These are phyloP conservation scores for Protobothrops mucrosquamatus DNA, from an alignment of 2,113 vertebrate species.

Conservation along the genomic window DNA sequence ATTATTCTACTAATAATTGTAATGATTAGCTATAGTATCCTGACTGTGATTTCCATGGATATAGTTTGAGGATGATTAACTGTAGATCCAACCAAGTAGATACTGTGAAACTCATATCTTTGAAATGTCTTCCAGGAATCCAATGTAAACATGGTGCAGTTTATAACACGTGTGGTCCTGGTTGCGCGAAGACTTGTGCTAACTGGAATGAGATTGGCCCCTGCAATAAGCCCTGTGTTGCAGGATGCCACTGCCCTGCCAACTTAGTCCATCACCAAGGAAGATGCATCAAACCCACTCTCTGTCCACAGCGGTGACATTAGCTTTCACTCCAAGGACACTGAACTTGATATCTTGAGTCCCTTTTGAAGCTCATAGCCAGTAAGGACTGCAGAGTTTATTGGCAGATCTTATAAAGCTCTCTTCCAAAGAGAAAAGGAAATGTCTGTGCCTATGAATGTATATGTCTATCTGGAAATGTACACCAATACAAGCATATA, in stretches of 20 bases:
- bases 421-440: slow-evolving; percentile 25
- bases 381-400: slow-evolving; percentile 60
- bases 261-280: slow-evolving; percentile 89
- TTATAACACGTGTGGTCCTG: slow-evolving; percentile 94
- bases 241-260: slow-evolving; percentile 95
- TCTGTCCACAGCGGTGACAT: slow-evolving; percentile 93
- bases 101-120: neutral
- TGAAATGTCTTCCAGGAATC: slow-evolving; percentile 74
- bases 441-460: slow-evolving; percentile 58
- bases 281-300: slow-evolving; percentile 90
- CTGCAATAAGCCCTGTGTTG: slow-evolving; percentile 86
- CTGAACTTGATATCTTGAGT: slow-evolving; percentile 30
- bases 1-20: neutral
- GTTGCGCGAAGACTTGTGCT: slow-evolving; percentile 93
- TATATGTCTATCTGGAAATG: slow-evolving; percentile 37
- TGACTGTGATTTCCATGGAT: neutral
- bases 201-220: slow-evolving; percentile 98
- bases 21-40: neutral
- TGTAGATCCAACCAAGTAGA: neutral
- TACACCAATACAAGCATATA: slow-evolving; percentile 34
- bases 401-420: slow-evolving; percentile 50
- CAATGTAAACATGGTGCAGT: slow-evolving; percentile 93
- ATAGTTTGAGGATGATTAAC: neutral
- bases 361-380: slow-evolving; percentile 43
- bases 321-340: slow-evolving; percentile 51